Evolutionary conservation across 2,797 vertebrate genomes (phyloP), one percentile per base, ranked within the genome.

Genomic region (Lagocephalus sceleratus): DNA sequence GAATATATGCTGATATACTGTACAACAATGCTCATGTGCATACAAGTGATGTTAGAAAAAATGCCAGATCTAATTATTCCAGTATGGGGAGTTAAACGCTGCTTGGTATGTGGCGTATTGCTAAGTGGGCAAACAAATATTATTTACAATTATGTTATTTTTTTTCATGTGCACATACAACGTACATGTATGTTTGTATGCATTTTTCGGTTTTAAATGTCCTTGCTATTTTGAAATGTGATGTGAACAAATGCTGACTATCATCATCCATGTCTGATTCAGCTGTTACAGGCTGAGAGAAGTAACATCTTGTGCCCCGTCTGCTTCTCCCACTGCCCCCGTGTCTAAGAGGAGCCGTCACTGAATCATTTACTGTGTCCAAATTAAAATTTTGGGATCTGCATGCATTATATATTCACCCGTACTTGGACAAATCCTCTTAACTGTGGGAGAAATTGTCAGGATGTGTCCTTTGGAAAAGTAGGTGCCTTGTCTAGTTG

Each of bases 291-390:
- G 42, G 21, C 1, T 39, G 22, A 60, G 52, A 58, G 45, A 15
- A 45, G 54, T 47, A 71, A 60, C 79, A 66, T 81, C 46, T 11
- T 55, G 47, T 45, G 68, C 45, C 60, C 68, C 52, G 21, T 17
- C 52, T 5, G 0, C 44, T 54, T 56, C 20, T 44, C 50, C 59
- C 55, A 42, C 49, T 55, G 29, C 55, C 52, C 44, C 64, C 56
- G 60, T 73, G 67, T 75, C 60, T 26, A 81, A 88, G 81, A 69
- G 87, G 84, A 81, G 66, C 79, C 82, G 57, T 78, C 76, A 87
- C 87, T 91, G 88, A 93, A 92, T 91, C 89, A 91, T 92, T 92
- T 91, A 91, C 90, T 87, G 70, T 47, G 63, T 67, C 84, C 83
- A 73, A 90, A 91, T 90, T 86, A 90, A 81, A 85, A 79, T 74